A percentile compares a stretch with the other conserved stretches of the same genome.
phyloP scores from a whole-genome alignment of 2,888 invertebrate species.

The Crepidodera aurea region DNA sequence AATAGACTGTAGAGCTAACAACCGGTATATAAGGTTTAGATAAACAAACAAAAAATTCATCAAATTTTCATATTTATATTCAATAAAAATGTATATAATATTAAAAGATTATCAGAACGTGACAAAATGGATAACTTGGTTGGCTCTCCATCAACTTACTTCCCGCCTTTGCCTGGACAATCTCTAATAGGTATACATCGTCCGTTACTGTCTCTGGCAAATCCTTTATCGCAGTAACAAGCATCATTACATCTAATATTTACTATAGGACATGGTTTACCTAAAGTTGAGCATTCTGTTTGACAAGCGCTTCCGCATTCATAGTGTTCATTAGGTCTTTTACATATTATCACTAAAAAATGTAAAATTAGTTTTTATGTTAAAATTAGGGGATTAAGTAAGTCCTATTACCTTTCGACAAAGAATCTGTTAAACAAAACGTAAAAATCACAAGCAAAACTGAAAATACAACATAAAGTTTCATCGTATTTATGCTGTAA shows the following conservation, averaged over 20 bases:
- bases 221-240: slow-evolving; percentile 47
- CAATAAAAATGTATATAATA: no score
- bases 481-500: background rate
- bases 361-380: background rate
- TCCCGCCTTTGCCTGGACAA: no score
- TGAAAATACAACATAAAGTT: background rate
- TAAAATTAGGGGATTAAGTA: no score
- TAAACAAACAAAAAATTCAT: no score
- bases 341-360: no score
- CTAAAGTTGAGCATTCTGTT: slow-evolving; percentile 44
- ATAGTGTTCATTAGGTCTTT: no score
- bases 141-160: no score
- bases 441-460: background rate
- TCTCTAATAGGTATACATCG: slow-evolving; percentile 45
- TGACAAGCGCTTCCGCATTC: slow-evolving; percentile 51
- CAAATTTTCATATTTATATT: no score
- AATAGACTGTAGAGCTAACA: no score
- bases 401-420: background rate
- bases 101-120: no score
- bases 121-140: no score
- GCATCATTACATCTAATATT: slow-evolving; percentile 47
- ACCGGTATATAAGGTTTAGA: no score
- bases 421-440: background rate
- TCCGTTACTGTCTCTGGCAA: slow-evolving; percentile 44
- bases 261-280: slow-evolving; percentile 44